These are phyloP conservation scores for Clistopyga incitator DNA, from an alignment of 2,888 invertebrate species.

Conservation along the genomic window DNA sequence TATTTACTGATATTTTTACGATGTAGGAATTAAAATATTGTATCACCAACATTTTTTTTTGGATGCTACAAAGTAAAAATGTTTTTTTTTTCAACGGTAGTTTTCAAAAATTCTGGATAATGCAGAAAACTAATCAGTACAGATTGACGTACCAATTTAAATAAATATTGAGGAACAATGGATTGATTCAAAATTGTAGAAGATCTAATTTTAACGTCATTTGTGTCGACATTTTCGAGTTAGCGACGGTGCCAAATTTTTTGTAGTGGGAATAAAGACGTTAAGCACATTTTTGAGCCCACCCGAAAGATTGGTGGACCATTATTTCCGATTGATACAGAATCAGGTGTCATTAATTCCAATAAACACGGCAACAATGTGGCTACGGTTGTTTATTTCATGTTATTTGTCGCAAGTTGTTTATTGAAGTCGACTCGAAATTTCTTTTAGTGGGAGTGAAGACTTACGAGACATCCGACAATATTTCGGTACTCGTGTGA, in stretches of 20 bases:
- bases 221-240: neutral
- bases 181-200: neutral
- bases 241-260: neutral
- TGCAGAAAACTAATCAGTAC: too few species aligned
- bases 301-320: slow-evolving; percentile 21
- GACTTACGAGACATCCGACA: neutral
- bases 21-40: neutral
- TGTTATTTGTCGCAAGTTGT: slow-evolving; percentile 1
- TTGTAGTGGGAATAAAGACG: neutral
- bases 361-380: neutral
- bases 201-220: neutral
- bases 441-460: neutral
- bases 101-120: too few species aligned
- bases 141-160: too few species aligned
- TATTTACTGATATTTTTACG: neutral
- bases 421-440: neutral
- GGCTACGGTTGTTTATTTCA: neutral
- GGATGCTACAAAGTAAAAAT: too few species aligned
- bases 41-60: too few species aligned
- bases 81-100: too few species aligned
- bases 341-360: neutral
- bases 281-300: neutral
- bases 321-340: neutral
- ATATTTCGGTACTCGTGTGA: slow-evolving; percentile 4
- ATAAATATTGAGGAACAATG: too few species aligned